Evolutionary conservation across 1,140 invertebrate species (phyloP), one percentile per base, ranked within the genome.

Genomic region (Achatina immaculata): DNA sequence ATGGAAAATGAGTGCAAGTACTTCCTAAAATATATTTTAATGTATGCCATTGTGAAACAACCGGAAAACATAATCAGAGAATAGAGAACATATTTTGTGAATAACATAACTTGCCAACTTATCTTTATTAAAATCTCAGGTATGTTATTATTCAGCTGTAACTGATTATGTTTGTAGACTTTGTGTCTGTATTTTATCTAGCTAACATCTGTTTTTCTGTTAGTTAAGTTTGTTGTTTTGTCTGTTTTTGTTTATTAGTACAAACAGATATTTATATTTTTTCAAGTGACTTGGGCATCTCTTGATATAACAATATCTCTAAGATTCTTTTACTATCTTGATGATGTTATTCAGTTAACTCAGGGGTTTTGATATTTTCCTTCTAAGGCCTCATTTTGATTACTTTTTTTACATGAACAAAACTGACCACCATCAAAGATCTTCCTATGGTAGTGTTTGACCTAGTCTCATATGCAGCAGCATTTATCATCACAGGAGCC

Each of bases 341-440:
- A 88, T 89, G 78, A 84, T 85, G n/a, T 87, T 82, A 4, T 92
- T 90, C 82, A 90, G 89, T 2, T 89, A 89, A 68, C 92, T 89
- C 73, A 91, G 89, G 83, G 91, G 89, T 19, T 66, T 89, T 19
- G 90, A 92, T 75, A 91, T 90, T 81, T 89, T 86, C 40, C 73
- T n/a, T 92, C 0, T 85, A 88, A 66, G 91, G 90, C 38, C 34
- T 90, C 36, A 83, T 87, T 16, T 84, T 93, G 9, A 68, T 92
- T 0, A 77, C 89, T 31, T 79, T 87, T 14, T 83, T 91, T 58
- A 90, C 92, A 7, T 43, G 86, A 7, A 85, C 85, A 66, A 75
- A 72, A 58, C 82, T 83, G 72, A 76, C 83, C 34, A 28, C 80
- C 2, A 51, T 88, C 14, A 82, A 81, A 0, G 92, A 93, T 73